Evolutionary conservation across 2,113 vertebrate genomes (phyloP).

Genomic region (Spermophilus dauricus): DNA sequence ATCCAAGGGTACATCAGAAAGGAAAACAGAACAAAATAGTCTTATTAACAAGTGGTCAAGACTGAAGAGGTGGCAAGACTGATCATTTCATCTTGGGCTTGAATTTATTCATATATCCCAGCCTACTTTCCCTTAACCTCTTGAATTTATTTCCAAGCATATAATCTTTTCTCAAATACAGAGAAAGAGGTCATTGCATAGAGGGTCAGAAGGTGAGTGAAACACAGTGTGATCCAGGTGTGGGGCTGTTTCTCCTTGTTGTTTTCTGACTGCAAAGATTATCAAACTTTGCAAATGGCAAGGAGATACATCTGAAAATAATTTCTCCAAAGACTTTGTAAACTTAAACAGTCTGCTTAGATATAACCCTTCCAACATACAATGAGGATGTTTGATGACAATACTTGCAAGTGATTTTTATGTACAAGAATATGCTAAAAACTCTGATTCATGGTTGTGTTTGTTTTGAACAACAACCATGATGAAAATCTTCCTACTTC

Average conservation of each 20-base stretch:
- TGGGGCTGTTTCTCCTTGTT: not conserved
- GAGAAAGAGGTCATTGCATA: slow-evolving; percentile 3
- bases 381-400: not conserved
- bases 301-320: not conserved
- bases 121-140: not conserved
- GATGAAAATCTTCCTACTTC: not conserved
- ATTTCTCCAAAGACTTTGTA: not conserved
- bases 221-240: not conserved
- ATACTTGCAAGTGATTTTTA: not conserved
- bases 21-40: not conserved
- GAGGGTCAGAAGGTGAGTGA: not conserved
- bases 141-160: slow-evolving; percentile 23
- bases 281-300: not conserved
- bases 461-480: not conserved
- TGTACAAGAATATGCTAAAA: not conserved
- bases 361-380: not conserved
- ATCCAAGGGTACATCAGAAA: not conserved
- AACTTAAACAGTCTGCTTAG: not conserved
- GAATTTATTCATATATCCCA: slow-evolving; percentile 44
- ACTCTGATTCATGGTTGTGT: not conserved
- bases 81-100: slow-evolving; percentile 48
- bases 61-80: not conserved
- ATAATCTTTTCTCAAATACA: slow-evolving; percentile 50
- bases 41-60: not conserved
- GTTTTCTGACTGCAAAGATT: not conserved